Evolutionary conservation across 2,888 invertebrate genomes (phyloP).

Genomic region (Drosophila tanythrix): DNA sequence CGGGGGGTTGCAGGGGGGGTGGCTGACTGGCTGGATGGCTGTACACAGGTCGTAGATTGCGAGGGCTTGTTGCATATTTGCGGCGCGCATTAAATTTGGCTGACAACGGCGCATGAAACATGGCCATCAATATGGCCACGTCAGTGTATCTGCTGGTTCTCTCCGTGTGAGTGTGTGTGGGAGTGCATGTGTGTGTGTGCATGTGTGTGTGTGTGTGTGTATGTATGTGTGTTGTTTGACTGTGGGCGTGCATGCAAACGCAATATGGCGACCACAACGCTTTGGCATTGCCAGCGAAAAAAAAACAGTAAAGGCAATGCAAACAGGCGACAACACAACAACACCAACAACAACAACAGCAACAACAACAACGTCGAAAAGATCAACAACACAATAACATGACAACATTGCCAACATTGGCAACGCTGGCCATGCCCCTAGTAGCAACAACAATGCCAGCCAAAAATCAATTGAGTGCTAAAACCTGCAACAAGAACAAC

Average conservation of each 20-base stretch:
- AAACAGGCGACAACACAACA: constrained; percentile 32
- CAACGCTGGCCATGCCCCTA: constrained; percentile 21
- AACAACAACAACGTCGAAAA: background rate
- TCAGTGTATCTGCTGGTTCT: constrained; percentile 51
- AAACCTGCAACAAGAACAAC: constrained; percentile 70
- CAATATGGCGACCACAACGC: constrained; percentile 84
- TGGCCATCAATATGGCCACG: constrained; percentile 77
- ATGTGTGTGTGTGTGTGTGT: constrained; percentile 21
- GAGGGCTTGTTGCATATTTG: constrained; percentile 69
- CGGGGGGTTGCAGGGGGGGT: background rate
- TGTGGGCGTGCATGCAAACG: constrained; percentile 82
- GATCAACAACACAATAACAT: constrained; percentile 10
- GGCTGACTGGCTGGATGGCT: background rate
- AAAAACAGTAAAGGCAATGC: constrained; percentile 1
- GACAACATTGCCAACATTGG: constrained; percentile 28
- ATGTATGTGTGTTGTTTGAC: constrained; percentile 49
- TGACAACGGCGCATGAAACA: constrained; percentile 80
- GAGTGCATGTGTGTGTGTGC: constrained; percentile 9
- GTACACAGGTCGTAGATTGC: constrained; percentile 11
- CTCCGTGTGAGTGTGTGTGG: background rate
- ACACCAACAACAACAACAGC: constrained; percentile 2
- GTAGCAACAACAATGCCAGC: constrained; percentile 47
- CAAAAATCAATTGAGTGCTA: constrained; percentile 80
- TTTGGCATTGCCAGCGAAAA: constrained; percentile 44
- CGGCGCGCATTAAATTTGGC: constrained; percentile 80